These are phyloP conservation scores for Bos taurus DNA, from an alignment of 2,113 vertebrate species.

Conservation along the genomic window ARS-UCD2.0 NC_037343.1:12675501-12676000, in stretches of 20 bases:
- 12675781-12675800: neutral
- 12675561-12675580: neutral
- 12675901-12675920: neutral
- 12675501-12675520: neutral
- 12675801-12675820: neutral
- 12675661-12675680: neutral
- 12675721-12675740: neutral
- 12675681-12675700: neutral
- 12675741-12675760: neutral
- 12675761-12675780: neutral
- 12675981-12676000: neutral
- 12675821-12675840: neutral
- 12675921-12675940: neutral
- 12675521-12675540: neutral
- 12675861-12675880: neutral
- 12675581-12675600: neutral
- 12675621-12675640: neutral
- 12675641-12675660: neutral
- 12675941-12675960: neutral
- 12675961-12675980: neutral
- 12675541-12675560: neutral
- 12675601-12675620: neutral
- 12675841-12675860: neutral
- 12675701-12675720: neutral
- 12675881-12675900: constrained; percentile 6